Evolutionary conservation across 2,888 invertebrate species (phyloP), one percentile per base, ranked within the genome.

Genomic region (Nomada fucata): DNA sequence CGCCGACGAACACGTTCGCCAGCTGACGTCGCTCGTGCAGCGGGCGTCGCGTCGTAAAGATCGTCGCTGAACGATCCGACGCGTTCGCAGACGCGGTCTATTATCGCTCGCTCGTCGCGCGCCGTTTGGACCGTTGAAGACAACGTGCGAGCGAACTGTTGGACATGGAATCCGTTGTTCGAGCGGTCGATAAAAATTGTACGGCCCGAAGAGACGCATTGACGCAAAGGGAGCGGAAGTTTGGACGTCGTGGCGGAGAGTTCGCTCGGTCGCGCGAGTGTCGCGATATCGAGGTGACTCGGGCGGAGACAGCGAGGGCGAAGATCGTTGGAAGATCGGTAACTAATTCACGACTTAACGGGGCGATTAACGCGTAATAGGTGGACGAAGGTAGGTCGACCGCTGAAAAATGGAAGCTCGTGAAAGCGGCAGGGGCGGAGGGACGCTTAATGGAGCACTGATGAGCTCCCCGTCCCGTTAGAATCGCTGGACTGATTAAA

Each of bases 1-100:
- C 53, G 15, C 36, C 70, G 42, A 55, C 55, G 47, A 67, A 67
- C 70, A 60, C 75, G 65, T 79, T 81, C 55, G 68, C 79, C 64
- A 23, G 20, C 29, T 47, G 76, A 80, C 76, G 61, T 57, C 36
- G 59, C 61, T 70, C 47, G 20, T 59, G 67, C 65, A 44, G n/a
- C 63, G 10, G 29, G 47, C 44, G 72, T 55, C 18, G 4, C 42
- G 42, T 57, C 69, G 23, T 64, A 64, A 78, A 75, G 75, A 74
- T 75, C 50, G 26, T 29, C 53, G 18, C 68, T 50, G 29, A 75
- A 47, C 47, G 61, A 1, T 15, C 53, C 44, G 61, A 64, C 53
- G 55, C 57, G 55, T 29, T 29, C 20, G 18, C 63, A 50, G 50
- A 73, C 64, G 9, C 29, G 36, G 18, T 10, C 59, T 74, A 60